Conservation (phyloP, 2,113 vertebrate genomes). For the Sylvia atricapilla region DNA sequence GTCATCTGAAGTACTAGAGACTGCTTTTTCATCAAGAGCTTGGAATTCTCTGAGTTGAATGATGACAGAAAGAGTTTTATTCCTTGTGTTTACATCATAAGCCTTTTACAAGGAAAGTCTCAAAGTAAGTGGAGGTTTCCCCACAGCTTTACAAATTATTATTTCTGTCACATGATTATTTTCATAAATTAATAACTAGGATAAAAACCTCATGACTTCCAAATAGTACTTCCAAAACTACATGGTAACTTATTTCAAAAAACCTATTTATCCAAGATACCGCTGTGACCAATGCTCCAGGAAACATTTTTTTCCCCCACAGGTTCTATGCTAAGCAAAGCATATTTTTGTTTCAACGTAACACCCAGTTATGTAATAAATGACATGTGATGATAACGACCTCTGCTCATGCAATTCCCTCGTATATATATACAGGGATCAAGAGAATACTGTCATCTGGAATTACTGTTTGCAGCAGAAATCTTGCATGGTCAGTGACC, state of each 20-base stretch:
- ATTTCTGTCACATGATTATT: neutral
- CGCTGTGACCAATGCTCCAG: neutral
- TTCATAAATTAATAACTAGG: neutral
- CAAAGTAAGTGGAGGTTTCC: neutral
- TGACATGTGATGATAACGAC: constrained; percentile 40
- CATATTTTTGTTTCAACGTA: constrained; percentile 19
- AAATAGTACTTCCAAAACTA: neutral
- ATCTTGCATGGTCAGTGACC: constrained; percentile 53
- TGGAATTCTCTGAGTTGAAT: neutral
- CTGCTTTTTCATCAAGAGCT: neutral
- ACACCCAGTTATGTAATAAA: constrained; percentile 66
- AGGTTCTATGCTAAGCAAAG: neutral
- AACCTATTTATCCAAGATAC: neutral
- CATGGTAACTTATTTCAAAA: neutral
- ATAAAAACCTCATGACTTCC: neutral
- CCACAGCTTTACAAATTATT: neutral
- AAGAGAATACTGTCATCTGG: constrained; percentile 73
- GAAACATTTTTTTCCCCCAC: neutral
- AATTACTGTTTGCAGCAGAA: constrained; percentile 71
- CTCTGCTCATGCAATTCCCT: constrained; percentile 64
- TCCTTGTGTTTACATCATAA: neutral
- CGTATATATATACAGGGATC: constrained; percentile 37
- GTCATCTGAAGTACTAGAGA: neutral
- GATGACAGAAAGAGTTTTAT: neutral
- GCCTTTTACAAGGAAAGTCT: neutral